Conservation (phyloP, 1,140 invertebrate species). For the Agrilus planipennis region DNA sequence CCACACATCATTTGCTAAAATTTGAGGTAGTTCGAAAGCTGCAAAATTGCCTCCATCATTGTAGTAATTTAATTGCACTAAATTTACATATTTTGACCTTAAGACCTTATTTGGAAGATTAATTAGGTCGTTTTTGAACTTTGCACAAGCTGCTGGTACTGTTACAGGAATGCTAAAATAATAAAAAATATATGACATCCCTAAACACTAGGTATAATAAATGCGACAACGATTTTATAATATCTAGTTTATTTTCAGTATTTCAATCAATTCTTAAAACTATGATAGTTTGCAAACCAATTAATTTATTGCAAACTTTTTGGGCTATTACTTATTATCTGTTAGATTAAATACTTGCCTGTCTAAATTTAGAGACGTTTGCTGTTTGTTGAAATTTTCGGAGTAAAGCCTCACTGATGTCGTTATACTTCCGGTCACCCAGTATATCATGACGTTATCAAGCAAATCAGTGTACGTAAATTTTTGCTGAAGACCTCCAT, state of each 20-base stretch:
- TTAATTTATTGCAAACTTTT: no score
- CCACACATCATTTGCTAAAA: conserved; percentile 7
- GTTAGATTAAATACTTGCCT: neutral
- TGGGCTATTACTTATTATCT: no score
- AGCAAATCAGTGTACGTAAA: conserved; percentile 62
- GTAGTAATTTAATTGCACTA: conserved; percentile 48
- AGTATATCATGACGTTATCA: conserved; percentile 82
- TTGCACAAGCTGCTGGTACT: conserved; percentile 52
- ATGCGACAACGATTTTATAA: no score
- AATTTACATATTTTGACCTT: conserved; percentile 45
- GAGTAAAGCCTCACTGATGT: conserved; percentile 66
- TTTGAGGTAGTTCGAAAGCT: conserved; percentile 61
- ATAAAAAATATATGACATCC: no score
- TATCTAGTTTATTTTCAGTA: no score
- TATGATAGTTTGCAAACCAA: conserved; percentile 49
- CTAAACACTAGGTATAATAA: no score
- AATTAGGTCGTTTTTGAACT: conserved; percentile 49
- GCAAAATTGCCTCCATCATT: conserved; percentile 73
- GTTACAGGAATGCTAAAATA: conserved; percentile 5
- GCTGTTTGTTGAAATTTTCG: conserved; percentile 42
- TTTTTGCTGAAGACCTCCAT: conserved; percentile 59
- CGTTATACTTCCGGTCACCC: conserved; percentile 62
- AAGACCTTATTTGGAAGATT: conserved; percentile 47
- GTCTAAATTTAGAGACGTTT: conserved; percentile 14
- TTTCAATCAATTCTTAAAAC: conserved; percentile 48